Conservation (phyloP, 1,140 invertebrate genomes). For the Ditylenchus dipsaci region DNA sequence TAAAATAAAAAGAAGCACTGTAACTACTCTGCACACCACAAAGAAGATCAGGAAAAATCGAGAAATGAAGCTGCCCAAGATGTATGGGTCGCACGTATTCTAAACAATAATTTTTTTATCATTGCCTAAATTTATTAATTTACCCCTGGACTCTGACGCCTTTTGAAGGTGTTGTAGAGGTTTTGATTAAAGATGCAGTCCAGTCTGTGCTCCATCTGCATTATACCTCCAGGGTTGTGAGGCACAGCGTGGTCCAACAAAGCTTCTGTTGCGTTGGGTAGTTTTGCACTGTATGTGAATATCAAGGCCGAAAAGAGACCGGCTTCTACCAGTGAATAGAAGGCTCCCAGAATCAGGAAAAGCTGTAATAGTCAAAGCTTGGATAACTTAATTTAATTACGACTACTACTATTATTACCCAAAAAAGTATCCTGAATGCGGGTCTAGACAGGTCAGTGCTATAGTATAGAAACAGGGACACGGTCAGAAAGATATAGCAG, state of each 20-base stretch:
- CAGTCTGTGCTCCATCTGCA: constrained; percentile 52
- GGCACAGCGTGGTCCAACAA: constrained; percentile 52
- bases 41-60: constrained; percentile 30
- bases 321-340: constrained; percentile 42
- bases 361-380: constrained; percentile 24
- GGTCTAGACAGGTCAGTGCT: constrained; percentile 33
- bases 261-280: constrained; percentile 46
- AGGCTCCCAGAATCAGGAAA: constrained; percentile 28
- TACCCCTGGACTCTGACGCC: constrained; percentile 48
- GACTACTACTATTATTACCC: constrained; percentile 33
- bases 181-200: constrained; percentile 56
- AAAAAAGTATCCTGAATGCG: constrained; percentile 41
- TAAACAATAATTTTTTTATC: constrained; percentile 17
- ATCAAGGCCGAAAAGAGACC: constrained; percentile 43
- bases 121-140: not conserved
- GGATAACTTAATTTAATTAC: not conserved
- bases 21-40: constrained; percentile 38
- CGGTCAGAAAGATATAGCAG: constrained; percentile 37
- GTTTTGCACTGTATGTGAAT: constrained; percentile 23
- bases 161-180: constrained; percentile 46
- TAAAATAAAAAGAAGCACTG: constrained; percentile 30
- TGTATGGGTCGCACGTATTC: constrained; percentile 52
- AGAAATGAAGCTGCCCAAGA: constrained; percentile 42
- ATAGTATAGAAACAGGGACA: constrained; percentile 46
- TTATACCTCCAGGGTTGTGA: constrained; percentile 36